Conservation (phyloP, 2,113 vertebrate species). For the Zingel zingel region DNA sequence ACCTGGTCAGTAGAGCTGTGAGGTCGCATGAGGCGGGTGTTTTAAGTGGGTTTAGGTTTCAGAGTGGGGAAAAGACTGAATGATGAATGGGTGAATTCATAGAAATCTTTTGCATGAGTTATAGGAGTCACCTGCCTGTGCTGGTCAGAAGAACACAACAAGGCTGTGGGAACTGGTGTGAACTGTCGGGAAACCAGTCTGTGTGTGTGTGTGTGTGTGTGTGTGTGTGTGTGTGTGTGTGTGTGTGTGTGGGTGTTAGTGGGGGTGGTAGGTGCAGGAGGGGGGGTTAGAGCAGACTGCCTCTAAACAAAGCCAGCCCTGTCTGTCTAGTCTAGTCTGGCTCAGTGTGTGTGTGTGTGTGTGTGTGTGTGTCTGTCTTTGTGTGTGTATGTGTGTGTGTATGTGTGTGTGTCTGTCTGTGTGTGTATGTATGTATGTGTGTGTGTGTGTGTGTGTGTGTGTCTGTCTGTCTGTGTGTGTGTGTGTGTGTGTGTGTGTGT, state of each 20-base stretch:
- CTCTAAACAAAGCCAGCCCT: slow-evolving; percentile 75
- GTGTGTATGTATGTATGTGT: slow-evolving; percentile 13
- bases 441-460: slow-evolving; percentile 42
- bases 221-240: slow-evolving; percentile 34
- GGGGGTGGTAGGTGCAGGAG: slow-evolving; percentile 7
- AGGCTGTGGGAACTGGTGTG: slow-evolving; percentile 38
- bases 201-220: neutral
- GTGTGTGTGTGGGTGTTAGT: slow-evolving; percentile 3
- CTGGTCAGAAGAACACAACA: slow-evolving; percentile 1
- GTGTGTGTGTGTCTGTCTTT: slow-evolving; percentile 36
- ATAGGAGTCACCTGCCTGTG: slow-evolving; percentile 7
- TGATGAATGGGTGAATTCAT: neutral
- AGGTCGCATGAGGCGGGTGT: neutral
- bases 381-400: slow-evolving; percentile 14
- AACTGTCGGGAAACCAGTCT: slow-evolving; percentile 33
- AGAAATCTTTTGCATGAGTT: neutral
- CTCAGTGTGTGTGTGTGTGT: slow-evolving; percentile 37
- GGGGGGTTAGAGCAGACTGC: slow-evolving; percentile 56
- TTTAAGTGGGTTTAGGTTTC: neutral
- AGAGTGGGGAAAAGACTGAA: neutral
- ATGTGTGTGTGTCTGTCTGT: slow-evolving; percentile 17
- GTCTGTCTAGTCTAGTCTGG: slow-evolving; percentile 51
- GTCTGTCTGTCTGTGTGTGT: slow-evolving; percentile 36
- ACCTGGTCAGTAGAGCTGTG: neutral
- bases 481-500: slow-evolving; percentile 42